These are phyloP conservation scores for Petrocephalus microphthalmus DNA, from an alignment of 2,113 vertebrate genomes.

Conservation along the genomic window DNA sequence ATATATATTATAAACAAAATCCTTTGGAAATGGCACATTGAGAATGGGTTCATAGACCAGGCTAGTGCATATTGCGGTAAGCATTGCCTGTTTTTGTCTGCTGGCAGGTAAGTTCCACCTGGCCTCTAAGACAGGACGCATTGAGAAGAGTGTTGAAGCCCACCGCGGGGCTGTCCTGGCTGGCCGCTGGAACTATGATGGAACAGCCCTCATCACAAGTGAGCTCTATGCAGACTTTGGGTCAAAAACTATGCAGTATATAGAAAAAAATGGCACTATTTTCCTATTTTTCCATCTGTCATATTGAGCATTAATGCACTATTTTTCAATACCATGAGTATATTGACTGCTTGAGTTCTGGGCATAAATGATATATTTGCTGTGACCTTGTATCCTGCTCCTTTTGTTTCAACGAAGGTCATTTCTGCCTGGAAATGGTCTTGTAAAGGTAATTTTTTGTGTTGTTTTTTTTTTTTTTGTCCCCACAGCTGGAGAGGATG, in stretches of 20 bases:
- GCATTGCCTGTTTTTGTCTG: neutral
- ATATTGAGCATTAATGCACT: neutral
- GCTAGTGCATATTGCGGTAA: neutral
- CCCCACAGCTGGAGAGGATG: conserved; percentile 85
- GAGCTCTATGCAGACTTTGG: neutral
- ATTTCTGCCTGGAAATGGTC: neutral
- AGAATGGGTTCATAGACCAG: neutral
- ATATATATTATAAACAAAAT: neutral
- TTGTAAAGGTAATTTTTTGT: neutral
- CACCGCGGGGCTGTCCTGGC: conserved; percentile 89
- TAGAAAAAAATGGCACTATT: neutral
- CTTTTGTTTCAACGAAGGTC: neutral
- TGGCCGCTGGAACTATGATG: conserved; percentile 90
- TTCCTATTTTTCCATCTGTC: neutral
- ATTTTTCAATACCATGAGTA: neutral
- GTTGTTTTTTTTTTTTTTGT: conserved; percentile 34
- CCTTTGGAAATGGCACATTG: neutral
- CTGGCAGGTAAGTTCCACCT: conserved; percentile 87
- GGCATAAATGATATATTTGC: neutral
- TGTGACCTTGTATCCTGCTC: neutral
- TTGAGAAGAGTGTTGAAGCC: conserved; percentile 92
- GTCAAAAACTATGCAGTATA: neutral
- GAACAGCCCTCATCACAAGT: conserved; percentile 92
- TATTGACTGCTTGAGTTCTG: neutral
- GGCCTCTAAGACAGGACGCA: conserved; percentile 77